Base-by-base conservation (phyloP, 2,797 vertebrate genomes). In the Argyrosomus regius region DNA sequence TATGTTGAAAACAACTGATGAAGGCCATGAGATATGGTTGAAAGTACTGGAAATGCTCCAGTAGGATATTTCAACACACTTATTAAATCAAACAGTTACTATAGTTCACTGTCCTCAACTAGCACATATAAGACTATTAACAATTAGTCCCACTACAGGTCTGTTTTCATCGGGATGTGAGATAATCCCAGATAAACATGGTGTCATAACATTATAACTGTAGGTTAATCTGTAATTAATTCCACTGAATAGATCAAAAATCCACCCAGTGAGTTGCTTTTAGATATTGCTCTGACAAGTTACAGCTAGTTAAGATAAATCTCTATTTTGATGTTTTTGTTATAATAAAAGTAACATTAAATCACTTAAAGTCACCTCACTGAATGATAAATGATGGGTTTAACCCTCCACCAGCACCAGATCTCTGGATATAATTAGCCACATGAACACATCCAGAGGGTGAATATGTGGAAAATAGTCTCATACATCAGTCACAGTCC, bases 391-490 rank as follows among this genome's bases (percentile, higher is more conserved):
- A 46, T 45, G 35, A 52, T 31, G 10, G 6, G 0, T 41, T 75
- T 41, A 26, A 2, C 35, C 52, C 52, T 61, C 26, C 28, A 43
- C 0, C 39, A 6, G 31, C 31, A 62, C 8, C 39, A 81, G 12
- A 49, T 43, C 50, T 63, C 45, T 66, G 45, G 13, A 41, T 77
- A 45, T 35, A 43, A 59, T 65, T 39, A 74, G 22, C 65, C 11
- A 26, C 13, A 63, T 43, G 18, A 17, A 60, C 0, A 4, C 17
- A 66, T 24, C 26, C 35, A 31, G 9, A 52, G 26, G 22, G 17
- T 45, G 12, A 52, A 77, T 64, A 69, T 18, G 61, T 12, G 49
- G 69, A 70, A 20, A 64, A 48, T 24, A 18, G 43, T 22, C 12
- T 57, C 56, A 28, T 12, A 50, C 16, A 65, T 61, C 8, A 14